phyloP scores from a whole-genome alignment of 2,888 invertebrate species.

The Dasysyrphus albostriatus region DNA sequence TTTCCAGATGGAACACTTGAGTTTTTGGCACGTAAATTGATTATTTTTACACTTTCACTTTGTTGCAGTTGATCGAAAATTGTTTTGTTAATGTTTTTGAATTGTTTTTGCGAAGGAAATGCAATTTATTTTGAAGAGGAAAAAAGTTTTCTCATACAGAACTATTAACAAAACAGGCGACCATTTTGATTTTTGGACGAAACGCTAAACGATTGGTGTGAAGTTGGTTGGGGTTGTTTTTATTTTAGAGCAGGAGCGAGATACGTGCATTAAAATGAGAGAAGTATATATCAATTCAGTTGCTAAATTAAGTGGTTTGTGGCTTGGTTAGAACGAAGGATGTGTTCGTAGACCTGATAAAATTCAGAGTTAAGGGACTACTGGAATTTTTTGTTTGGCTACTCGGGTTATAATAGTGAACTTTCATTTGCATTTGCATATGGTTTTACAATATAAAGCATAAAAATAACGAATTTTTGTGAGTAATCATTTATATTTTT shows the following conservation, averaged over 20 bases:
- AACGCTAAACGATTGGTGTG: constrained; percentile 70
- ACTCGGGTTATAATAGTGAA: too few species aligned
- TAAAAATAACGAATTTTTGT: too few species aligned
- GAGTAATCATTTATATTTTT: too few species aligned
- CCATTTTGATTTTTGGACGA: constrained; percentile 77
- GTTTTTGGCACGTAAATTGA: constrained; percentile 71
- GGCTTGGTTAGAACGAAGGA: not conserved
- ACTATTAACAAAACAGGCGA: constrained; percentile 77
- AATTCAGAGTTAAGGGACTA: not conserved
- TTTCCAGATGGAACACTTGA: constrained; percentile 64
- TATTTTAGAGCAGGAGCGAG: not conserved
- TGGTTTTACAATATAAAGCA: too few species aligned
- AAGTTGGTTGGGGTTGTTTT: constrained; percentile 57
- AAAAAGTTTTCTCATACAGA: constrained; percentile 71
- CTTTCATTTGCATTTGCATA: too few species aligned
- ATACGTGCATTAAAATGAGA: constrained; percentile 20
- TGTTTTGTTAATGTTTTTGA: constrained; percentile 58
- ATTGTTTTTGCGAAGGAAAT: constrained; percentile 62
- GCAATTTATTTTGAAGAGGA: constrained; percentile 63
- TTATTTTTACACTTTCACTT: constrained; percentile 59
- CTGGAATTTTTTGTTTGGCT: too few species aligned
- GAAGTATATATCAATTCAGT: not conserved
- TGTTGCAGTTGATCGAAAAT: constrained; percentile 47
- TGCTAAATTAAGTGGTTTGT: constrained; percentile 34
- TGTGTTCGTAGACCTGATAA: constrained; percentile 22